Evolutionary conservation across 1,140 invertebrate genomes (phyloP), one percentile per base, ranked within the genome.

Genomic region (Eulimnadia texana): DNA sequence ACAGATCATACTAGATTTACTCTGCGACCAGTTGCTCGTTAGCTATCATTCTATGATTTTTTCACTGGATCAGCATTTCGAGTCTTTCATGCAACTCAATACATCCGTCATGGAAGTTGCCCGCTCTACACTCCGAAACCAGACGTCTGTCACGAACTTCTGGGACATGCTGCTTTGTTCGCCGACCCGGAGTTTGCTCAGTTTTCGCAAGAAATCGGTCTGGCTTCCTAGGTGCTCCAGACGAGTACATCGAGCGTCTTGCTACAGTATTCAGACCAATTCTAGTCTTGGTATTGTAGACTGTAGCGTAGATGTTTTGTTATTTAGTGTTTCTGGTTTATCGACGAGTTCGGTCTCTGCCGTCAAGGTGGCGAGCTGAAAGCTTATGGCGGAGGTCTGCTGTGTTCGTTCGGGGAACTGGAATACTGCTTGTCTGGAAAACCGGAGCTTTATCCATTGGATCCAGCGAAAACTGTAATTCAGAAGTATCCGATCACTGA

Each of bases 61-160:
- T 76, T 99, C 9, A 95, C 95, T 24, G 95, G 96, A 0, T 72
- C 99, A 11, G 96, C 97, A 0, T 99, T 99, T 76, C 79, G 96
- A 24, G 95, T 99, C 16, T 99, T 99, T 76, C 96, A 99, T 72
- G 96, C 92, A 33, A 99, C 97, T 0, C 97, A 99, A 75, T 99
- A 99, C 73, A 98, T 99, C 63, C 79, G 97, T 2, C 97, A 99
- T 73, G 80, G 84, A 52, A 96, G 90, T 60, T 83, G 82, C 65
- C 97, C 96, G 0, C 82, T 94, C 64, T 99, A 99, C 75, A 99
- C 97, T 0, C 96, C 96, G 0, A 96, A 99, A 76, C 96, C 96
- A 29, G 95, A 99, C 72, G 83, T 97, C 11, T 83, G 93, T n/a
- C 96, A 99, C 73, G 96, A 99, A 74, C 80, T 99, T n/a, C 77